Evolutionary conservation across 2,113 vertebrate genomes (phyloP).

Genomic region (Chloroceryle aenea): DNA sequence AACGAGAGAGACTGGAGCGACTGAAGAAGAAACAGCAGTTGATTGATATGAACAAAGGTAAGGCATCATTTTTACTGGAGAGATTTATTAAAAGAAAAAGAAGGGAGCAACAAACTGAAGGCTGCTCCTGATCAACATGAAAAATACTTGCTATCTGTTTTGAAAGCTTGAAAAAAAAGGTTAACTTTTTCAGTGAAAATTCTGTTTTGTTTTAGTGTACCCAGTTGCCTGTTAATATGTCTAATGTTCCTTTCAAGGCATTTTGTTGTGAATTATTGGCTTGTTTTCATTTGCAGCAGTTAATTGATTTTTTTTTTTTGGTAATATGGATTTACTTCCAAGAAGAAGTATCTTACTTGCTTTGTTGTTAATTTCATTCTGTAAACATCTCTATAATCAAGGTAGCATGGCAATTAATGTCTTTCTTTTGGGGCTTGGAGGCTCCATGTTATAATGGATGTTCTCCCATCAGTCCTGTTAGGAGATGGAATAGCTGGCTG

Average conservation of each 20-base stretch:
- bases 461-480: constrained; percentile 26
- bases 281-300: constrained; percentile 16
- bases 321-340: constrained; percentile 4
- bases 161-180: background rate
- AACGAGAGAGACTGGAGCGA: constrained; percentile 91
- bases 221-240: background rate
- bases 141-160: background rate
- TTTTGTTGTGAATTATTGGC: background rate
- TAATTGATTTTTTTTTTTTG: background rate
- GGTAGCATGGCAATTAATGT: background rate
- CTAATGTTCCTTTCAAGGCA: background rate
- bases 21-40: constrained; percentile 97
- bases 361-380: constrained; percentile 46
- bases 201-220: background rate
- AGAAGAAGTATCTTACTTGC: background rate
- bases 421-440: background rate
- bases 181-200: background rate
- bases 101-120: background rate
- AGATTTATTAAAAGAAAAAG: background rate
- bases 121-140: background rate
- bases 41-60: constrained; percentile 99
- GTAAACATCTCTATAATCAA: constrained; percentile 28
- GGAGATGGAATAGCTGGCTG: background rate
- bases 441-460: background rate
- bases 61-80: background rate